Base-by-base conservation (phyloP, 2,113 vertebrate species). In the Rhinichthys klamathensis region DNA sequence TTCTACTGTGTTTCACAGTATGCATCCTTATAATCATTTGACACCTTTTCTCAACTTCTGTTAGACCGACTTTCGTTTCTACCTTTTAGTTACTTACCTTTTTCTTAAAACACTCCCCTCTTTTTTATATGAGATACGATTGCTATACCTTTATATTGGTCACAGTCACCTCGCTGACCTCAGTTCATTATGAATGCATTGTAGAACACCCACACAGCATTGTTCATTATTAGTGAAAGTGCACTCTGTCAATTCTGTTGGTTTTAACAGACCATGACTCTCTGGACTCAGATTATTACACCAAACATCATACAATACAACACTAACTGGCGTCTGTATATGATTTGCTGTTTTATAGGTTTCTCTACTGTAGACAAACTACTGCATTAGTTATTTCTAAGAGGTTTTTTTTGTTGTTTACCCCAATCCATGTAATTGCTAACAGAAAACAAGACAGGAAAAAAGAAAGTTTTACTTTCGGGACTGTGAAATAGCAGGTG, bases 401-500 rank as follows among this genome's bases (percentile, higher is more conserved):
- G 18, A 56, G 18, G 54, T 18, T 23, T 41, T 51, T 74, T 76
- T 58, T 38, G 44, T 25, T 86, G 75, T 85, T 73, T 79, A 54
- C 61, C 32, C 44, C 27, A 77, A 70, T 69, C 76, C 83, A 84
- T 23, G 49, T 73, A 84, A 80, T 69, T 44, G 11, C 27, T 78
- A 80, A 74, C 13, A 49, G 79, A 32, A 60, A 85, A 80, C 67
- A 56, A 73, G 82, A n/a, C 27, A 83, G 51, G 30, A 70, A 78
- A 79, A 54, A 70, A 84, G 23, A 82, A 85, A 46, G 69, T 82
- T 86, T 74, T 65, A 46, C 80, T 82, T 73, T 70, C 65, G 84
- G 87, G 81, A 88, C 67, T 32, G 74, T 74, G 63, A 23, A 70
- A 84, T 79, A 82, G 85, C 83, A 82, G 82, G 85, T 49, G 76